Evolutionary conservation across 2,888 invertebrate genomes (phyloP).

Genomic region (Julus scandinavius): DNA sequence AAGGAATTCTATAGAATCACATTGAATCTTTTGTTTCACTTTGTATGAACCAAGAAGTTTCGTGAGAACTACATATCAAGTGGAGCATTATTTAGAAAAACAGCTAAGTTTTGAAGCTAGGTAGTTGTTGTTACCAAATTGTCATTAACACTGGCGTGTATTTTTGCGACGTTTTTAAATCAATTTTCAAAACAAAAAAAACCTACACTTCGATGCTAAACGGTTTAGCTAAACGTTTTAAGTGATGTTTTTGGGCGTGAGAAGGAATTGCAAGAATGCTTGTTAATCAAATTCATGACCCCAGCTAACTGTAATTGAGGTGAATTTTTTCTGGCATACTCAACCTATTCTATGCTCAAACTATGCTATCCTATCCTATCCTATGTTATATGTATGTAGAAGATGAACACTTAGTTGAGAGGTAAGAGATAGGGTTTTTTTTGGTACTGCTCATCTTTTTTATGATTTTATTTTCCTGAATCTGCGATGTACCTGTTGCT

Average conservation of each 20-base stretch:
- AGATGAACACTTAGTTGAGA: not conserved
- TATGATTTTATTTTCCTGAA: not conserved
- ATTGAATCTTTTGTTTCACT: no score
- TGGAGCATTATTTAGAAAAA: not conserved
- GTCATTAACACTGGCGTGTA: not conserved
- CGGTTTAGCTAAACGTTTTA: not conserved
- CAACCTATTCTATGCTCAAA: not conserved
- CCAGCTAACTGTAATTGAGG: conserved; percentile 16
- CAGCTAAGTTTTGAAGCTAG: not conserved
- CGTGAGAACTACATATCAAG: no score
- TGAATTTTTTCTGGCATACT: not conserved
- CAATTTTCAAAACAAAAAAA: not conserved
- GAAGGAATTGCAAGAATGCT: not conserved
- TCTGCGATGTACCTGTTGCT: not conserved
- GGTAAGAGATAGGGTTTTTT: not conserved
- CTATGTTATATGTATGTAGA: not conserved
- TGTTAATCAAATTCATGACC: conserved; percentile 20
- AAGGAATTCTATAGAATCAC: no score
- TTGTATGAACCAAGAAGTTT: no score
- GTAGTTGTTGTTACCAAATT: not conserved
- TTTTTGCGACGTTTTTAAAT: not conserved
- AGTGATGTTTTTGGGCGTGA: not conserved
- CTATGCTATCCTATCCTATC: not conserved
- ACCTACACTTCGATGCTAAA: not conserved
- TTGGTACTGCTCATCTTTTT: conserved; percentile 2